Base-by-base conservation (phyloP, 1,140 invertebrate species). In the Andricus grossulariae region DNA sequence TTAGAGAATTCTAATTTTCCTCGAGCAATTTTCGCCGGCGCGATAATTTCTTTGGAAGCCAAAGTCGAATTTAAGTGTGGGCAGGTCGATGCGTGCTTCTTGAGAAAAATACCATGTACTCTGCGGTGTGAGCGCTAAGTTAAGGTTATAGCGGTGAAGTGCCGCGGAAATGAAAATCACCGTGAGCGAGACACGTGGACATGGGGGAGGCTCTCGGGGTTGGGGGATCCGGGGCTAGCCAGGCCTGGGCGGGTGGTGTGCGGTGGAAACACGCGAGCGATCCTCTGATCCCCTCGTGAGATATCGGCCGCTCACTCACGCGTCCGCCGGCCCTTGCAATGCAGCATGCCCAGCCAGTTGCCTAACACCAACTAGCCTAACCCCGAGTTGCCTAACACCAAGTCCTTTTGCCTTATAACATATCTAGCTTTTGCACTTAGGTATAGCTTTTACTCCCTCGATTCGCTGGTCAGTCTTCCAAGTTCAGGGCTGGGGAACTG, bases 261-360 rank as follows among this genome's bases (percentile, higher is more conserved):
- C 49, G 60, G 32, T 71, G 51, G 80, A 82, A 86, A 81, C 85
- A 86, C 85, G 90, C 90, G 89, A 91, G 84, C 90, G 89, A 90
- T 90, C 88, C 88, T 90, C 89, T 88, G 89, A 90, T 90, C 89
- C 90, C 90, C 89, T 89, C 86, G 85, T 82, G 84, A 90, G 90
- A 90, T 90, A 91, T 90, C 89, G 88, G 89, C 85, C 88, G 88
- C 89, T 90, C 89, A 89, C 89, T 90, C 88, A 90, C 88, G 89
- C 88, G 88, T 86, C 85, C 86, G 81, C 83, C 82, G 86, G 85
- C 86, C 85, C 87, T 82, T 78, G 82, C 80, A 86, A 85, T 84
- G 85, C 84, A 89, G 86, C 87, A 83, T 86, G 82, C 84, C 83
- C 76, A 79, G 85, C 81, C 83, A 78, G 81, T 79, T 72, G 77